Evolutionary conservation across 2,797 vertebrate species (phyloP).

Genomic region (Hylomyscus alleni): DNA sequence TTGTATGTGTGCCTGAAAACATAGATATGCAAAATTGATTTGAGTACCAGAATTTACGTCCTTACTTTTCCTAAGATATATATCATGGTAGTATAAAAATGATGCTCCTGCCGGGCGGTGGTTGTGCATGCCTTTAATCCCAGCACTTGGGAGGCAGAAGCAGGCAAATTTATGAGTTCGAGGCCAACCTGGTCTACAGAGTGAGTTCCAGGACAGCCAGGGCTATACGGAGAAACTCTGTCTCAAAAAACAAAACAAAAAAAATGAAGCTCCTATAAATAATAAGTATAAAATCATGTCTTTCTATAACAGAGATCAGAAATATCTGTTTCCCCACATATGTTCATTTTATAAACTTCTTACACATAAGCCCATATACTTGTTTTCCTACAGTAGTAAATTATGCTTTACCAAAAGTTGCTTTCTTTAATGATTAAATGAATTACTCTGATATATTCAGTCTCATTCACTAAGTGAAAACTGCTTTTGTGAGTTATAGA

Average conservation of each 20-base stretch:
- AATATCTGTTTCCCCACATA: not conserved
- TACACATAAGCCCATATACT: not conserved
- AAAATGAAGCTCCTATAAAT: not conserved
- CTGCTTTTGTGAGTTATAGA: not conserved
- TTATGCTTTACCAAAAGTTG: not conserved
- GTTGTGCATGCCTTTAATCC: too few relatives aligned
- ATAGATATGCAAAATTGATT: not conserved
- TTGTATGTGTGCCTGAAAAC: not conserved
- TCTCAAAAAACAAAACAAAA: too few relatives aligned
- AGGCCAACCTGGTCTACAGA: too few relatives aligned
- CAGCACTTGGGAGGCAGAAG: too few relatives aligned
- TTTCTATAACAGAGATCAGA: not conserved
- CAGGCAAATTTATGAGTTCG: too few relatives aligned
- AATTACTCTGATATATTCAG: not conserved
- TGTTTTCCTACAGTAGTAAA: not conserved
- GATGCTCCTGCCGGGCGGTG: too few relatives aligned
- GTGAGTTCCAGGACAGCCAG: too few relatives aligned
- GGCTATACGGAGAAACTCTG: too few relatives aligned
- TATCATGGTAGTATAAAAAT: not conserved
- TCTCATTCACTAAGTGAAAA: not conserved
- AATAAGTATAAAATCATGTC: not conserved
- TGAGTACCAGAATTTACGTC: not conserved
- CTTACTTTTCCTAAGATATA: not conserved
- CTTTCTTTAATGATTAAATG: not conserved
- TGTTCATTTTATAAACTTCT: not conserved